These are phyloP conservation scores for Oeneis ivallda DNA, from an alignment of 2,888 invertebrate genomes.

Conservation along the genomic window DNA sequence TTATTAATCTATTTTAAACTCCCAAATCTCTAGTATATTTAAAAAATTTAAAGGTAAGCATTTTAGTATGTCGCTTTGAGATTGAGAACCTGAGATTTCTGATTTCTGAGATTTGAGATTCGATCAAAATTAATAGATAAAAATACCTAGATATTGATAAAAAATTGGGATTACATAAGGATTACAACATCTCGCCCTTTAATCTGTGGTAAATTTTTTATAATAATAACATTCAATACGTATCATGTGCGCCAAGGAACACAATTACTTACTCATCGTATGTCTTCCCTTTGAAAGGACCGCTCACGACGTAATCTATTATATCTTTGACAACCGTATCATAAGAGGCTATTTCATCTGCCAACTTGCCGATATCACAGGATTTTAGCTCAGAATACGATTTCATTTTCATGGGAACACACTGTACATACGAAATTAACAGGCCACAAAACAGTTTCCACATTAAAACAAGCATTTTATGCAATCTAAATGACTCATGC, in stretches of 20 bases:
- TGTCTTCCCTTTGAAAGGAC: slow-evolving; percentile 80
- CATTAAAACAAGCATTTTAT: slow-evolving; percentile 32
- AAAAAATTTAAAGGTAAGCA: no score
- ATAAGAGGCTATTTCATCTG: slow-evolving; percentile 83
- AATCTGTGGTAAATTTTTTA: not conserved
- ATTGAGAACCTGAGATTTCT: not conserved
- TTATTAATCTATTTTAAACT: no score
- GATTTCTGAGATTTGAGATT: no score
- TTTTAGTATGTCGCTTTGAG: not conserved
- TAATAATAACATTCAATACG: not conserved
- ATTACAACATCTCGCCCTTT: not conserved
- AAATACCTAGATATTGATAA: not conserved
- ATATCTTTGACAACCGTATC: slow-evolving; percentile 75
- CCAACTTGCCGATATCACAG: slow-evolving; percentile 53
- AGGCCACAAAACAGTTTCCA: slow-evolving; percentile 33
- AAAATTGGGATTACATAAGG: not conserved
- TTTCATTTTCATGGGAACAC: slow-evolving; percentile 42
- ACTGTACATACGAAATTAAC: slow-evolving; percentile 37
- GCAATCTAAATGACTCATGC: slow-evolving; percentile 17
- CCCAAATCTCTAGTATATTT: no score
- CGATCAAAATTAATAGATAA: no score
- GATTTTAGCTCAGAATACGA: slow-evolving; percentile 45
- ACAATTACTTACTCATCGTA: slow-evolving; percentile 75
- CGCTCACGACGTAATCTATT: slow-evolving; percentile 71
- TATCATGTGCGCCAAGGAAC: slow-evolving; percentile 3